Conservation (phyloP, 2,113 vertebrate species). For the Semicossyphus pulcher region DNA sequence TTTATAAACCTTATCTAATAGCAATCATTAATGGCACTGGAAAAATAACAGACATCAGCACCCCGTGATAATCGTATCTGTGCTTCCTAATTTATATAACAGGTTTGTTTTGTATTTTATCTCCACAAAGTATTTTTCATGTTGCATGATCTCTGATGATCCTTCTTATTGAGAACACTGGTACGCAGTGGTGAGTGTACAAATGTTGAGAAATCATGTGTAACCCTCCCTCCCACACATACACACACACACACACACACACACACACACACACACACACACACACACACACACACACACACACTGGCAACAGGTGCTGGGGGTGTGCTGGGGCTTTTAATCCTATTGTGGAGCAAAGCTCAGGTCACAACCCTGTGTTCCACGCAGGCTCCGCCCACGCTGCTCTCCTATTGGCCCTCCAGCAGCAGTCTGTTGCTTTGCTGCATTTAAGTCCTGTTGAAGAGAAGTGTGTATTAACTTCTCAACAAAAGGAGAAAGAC, state of each 20-base stretch:
- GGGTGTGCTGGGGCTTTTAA: conserved; percentile 57
- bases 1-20: no score
- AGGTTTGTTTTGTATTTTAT: no score
- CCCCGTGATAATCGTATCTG: no score
- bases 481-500: neutral
- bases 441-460: conserved; percentile 13
- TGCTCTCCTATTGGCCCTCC: conserved; percentile 26
- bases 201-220: neutral
- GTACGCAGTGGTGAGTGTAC: neutral
- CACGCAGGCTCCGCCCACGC: conserved; percentile 24
- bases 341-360: conserved; percentile 68
- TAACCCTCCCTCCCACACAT: neutral
- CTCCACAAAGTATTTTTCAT: no score
- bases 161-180: neutral
- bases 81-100: no score
- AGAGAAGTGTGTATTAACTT: neutral
- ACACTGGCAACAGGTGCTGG: conserved; percentile 58
- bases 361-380: conserved; percentile 32
- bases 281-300: neutral
- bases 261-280: neutral
- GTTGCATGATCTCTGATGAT: no score
- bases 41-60: no score
- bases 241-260: no score
- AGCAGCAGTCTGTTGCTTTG: conserved; percentile 19
- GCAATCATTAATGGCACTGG: no score